These are phyloP conservation scores for Galagoides demidoff DNA, from an alignment of 2,797 vertebrate genomes.

Conservation along the genomic window DNA sequence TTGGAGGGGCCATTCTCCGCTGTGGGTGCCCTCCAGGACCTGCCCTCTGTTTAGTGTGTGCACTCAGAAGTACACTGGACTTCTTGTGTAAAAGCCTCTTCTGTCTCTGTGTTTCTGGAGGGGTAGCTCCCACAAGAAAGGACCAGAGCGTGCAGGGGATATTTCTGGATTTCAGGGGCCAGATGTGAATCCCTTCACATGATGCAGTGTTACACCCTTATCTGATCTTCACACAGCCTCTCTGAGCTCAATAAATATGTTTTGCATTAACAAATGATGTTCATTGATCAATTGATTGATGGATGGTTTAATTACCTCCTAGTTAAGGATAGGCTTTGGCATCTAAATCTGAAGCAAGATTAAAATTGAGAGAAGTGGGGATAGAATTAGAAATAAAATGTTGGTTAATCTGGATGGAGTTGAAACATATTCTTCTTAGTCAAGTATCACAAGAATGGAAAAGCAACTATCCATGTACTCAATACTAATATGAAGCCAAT, in stretches of 20 bases:
- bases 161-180: background rate
- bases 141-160: background rate
- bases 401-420: too few species aligned
- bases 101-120: background rate
- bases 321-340: background rate
- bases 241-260: background rate
- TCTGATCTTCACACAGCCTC: background rate
- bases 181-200: background rate
- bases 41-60: background rate
- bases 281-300: background rate
- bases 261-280: background rate
- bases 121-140: background rate
- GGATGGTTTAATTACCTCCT: background rate
- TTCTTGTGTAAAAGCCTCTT: background rate
- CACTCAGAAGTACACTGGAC: background rate
- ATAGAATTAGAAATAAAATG: background rate
- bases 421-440: too few species aligned
- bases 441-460: too few species aligned
- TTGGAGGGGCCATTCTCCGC: background rate
- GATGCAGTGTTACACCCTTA: background rate
- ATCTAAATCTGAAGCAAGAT: background rate
- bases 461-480: too few species aligned
- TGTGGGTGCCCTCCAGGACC: background rate
- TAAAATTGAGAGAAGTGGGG: background rate
- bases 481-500: too few species aligned